These are phyloP conservation scores for Hecatera dysodea DNA, from an alignment of 2,888 invertebrate species.

Conservation along the genomic window DNA sequence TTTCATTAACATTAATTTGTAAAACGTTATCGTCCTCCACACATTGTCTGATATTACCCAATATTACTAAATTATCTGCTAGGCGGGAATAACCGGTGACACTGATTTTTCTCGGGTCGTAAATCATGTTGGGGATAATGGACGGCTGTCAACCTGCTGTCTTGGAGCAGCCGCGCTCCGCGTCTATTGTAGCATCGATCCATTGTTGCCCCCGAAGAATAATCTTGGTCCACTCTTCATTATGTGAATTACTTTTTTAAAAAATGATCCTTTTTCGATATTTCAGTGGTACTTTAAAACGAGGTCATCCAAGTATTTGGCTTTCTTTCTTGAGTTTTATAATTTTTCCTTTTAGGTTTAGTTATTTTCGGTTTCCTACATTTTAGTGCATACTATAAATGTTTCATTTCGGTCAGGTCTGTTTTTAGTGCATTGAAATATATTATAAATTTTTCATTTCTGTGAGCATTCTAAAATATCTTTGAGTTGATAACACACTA, in stretches of 20 bases:
- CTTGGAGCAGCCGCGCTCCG: constrained; percentile 55
- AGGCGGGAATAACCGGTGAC: constrained; percentile 45
- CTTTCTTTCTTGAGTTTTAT: not conserved
- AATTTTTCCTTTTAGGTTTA: not conserved
- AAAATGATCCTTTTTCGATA: not conserved
- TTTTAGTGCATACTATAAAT: not conserved
- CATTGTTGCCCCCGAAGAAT: constrained; percentile 66
- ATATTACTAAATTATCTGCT: constrained; percentile 50
- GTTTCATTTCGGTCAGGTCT: not conserved
- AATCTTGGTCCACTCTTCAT: constrained; percentile 49
- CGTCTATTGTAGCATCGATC: constrained; percentile 65
- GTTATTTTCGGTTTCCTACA: not conserved
- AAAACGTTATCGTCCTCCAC: constrained; percentile 9
- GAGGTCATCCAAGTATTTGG: not conserved
- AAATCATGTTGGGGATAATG: constrained; percentile 74
- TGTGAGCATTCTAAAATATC: constrained; percentile 1
- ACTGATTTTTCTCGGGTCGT: constrained; percentile 68
- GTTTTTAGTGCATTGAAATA: not conserved
- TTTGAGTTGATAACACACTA: not conserved
- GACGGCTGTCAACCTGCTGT: constrained; percentile 73
- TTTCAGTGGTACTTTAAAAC: not conserved
- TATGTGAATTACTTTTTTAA: constrained; percentile 18
- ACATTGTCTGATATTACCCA: constrained; percentile 28
- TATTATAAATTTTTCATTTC: too few species aligned
- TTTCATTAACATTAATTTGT: constrained; percentile 2